Evolutionary conservation across 2,888 invertebrate species (phyloP), one percentile per base, ranked within the genome.

Genomic region (Melipona beecheii): DNA sequence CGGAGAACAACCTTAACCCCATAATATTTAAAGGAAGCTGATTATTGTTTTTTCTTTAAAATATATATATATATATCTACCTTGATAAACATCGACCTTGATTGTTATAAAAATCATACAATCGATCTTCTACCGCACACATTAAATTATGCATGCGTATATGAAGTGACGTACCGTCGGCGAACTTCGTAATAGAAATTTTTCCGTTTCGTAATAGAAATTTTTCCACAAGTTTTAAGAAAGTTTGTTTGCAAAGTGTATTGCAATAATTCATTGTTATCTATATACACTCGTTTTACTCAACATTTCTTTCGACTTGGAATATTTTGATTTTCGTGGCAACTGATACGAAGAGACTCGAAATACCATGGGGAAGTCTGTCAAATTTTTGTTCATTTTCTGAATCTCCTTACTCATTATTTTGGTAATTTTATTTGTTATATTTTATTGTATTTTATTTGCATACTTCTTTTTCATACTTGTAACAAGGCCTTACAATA

Each of bases 1-100:
- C 58, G n/a, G 31, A 43, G 36, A 78, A 49, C 58, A 58, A 66
- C 65, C 65, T 78, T 71, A 66, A 58, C 27, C 17, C 3, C n/a
- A 19, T 31, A 31, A n/a, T 36, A 50, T 2, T 2, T 15, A 1
- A 56, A 5, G 31, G 17, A 24, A 77, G 56, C 17, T 15, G 1
- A 24, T 11, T 21, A 4, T 17, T n/a, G 13, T 56, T n/a, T 24
- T 70, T 54, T 19, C 27, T 27, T 13, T 11, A n/a, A n/a, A n/a
- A 56, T 36, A 36, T 36, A 43, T 43, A 43, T 43, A 43, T 43
- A 43, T 43, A 9, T 66, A 60, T n/a, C 27, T 68, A 15, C 17
- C 6, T 31, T n/a, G n/a, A n/a, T n/a, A n/a, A 1, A 3, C 36
- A 27, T 31, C 43, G n/a, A 5, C 56, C 69, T 70, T 9, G 64